phyloP scores from a whole-genome alignment of 2,113 vertebrate genomes.

The Motacilla tschutschensis region DNA sequence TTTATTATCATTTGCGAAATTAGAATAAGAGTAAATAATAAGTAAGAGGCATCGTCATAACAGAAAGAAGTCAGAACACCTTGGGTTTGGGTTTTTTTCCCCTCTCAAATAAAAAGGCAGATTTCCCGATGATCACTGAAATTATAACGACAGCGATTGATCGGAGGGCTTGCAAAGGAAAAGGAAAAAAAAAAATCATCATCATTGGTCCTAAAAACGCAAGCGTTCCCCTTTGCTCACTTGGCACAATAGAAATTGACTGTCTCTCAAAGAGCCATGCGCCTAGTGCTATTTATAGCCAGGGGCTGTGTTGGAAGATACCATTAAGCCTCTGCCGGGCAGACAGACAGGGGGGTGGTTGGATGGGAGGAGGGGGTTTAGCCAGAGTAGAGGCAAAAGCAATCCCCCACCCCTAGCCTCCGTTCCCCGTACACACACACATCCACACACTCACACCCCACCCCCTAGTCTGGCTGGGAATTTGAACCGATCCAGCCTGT shows the following conservation, averaged over 20 bases:
- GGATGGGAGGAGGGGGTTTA: constrained; percentile 48
- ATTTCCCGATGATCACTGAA: constrained; percentile 39
- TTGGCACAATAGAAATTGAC: constrained; percentile 77
- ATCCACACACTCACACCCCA: constrained; percentile 61
- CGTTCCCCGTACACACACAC: constrained; percentile 36
- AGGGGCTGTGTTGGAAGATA: constrained; percentile 75
- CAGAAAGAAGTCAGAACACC: constrained; percentile 35
- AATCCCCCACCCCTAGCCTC: constrained; percentile 11
- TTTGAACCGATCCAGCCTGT: constrained; percentile 89
- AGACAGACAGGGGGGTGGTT: constrained; percentile 55
- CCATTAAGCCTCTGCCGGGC: constrained; percentile 75
- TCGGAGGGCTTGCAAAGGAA: constrained; percentile 44
- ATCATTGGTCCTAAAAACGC: constrained; percentile 60
- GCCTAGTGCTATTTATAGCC: constrained; percentile 82
- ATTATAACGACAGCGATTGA: constrained; percentile 56
- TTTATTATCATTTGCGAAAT: constrained; percentile 45
- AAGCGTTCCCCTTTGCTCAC: constrained; percentile 68
- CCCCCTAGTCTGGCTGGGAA: constrained; percentile 78
- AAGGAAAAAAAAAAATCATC: constrained; percentile 26
- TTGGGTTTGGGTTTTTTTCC: background rate
- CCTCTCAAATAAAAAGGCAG: constrained; percentile 42
- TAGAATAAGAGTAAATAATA: constrained; percentile 35
- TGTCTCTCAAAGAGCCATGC: constrained; percentile 79
- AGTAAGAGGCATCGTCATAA: constrained; percentile 24
- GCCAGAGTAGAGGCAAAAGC: background rate